phyloP scores from a whole-genome alignment of 2,797 vertebrate genomes.

The Scyliorhinus canicula region DNA sequence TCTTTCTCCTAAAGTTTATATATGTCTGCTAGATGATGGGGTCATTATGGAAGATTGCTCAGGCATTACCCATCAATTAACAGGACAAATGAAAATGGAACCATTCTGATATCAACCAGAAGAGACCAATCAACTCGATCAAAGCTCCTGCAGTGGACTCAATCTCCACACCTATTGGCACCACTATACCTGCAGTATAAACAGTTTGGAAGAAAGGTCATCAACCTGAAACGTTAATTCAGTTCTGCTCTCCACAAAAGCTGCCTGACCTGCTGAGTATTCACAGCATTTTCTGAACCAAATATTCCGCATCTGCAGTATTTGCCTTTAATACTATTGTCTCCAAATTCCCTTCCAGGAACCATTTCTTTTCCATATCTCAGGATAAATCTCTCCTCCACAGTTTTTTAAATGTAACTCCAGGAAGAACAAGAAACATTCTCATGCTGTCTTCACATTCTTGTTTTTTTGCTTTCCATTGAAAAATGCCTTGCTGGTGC shows the following conservation, averaged over 20 bases:
- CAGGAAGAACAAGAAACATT: background rate
- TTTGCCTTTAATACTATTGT: background rate
- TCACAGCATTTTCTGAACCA: background rate
- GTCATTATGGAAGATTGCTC: background rate
- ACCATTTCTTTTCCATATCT: background rate
- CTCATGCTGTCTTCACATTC: background rate
- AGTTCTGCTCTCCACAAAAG: background rate
- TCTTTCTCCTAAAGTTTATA: background rate
- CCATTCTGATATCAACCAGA: background rate
- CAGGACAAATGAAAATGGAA: background rate
- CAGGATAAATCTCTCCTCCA: background rate
- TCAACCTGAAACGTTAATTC: background rate
- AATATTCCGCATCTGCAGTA: background rate
- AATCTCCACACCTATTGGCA: background rate
- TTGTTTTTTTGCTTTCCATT: background rate
- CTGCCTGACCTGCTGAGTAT: background rate
- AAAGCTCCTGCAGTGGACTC: background rate
- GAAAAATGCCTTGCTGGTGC: background rate
- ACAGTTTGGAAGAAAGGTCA: background rate
- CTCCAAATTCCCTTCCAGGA: background rate
- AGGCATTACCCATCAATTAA: background rate
- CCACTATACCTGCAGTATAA: background rate
- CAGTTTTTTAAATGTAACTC: background rate
- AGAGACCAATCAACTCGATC: background rate
- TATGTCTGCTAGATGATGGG: background rate